These are phyloP conservation scores for Diaprepes abbreviatus DNA, from an alignment of 2,888 invertebrate genomes.

Conservation along the genomic window DNA sequence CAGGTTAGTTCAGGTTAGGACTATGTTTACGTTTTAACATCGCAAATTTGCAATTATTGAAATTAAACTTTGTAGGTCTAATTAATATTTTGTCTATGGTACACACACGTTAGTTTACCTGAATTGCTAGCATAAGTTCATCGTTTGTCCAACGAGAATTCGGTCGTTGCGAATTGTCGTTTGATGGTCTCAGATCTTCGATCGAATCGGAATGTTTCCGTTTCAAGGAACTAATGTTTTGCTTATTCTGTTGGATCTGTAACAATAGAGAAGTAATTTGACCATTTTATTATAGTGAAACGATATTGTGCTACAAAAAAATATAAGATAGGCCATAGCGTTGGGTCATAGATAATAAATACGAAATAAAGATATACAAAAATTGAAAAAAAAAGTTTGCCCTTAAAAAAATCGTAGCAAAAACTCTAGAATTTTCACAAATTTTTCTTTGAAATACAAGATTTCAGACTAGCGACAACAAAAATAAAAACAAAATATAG, in stretches of 20 bases:
- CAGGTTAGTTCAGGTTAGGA: too few species aligned
- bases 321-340: background rate
- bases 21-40: too few species aligned
- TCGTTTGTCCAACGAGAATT: constrained; percentile 92
- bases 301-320: background rate
- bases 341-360: background rate
- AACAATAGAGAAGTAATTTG: constrained; percentile 56
- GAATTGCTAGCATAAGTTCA: constrained; percentile 90
- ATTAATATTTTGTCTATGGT: too few species aligned
- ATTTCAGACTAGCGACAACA: background rate
- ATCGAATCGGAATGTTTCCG: constrained; percentile 75
- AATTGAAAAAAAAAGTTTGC: background rate
- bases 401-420: too few species aligned
- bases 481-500: background rate
- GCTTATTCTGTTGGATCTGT: constrained; percentile 96
- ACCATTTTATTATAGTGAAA: background rate
- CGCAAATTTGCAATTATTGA: too few species aligned
- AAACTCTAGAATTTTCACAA: too few species aligned
- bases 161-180: constrained; percentile 71
- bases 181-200: constrained; percentile 65
- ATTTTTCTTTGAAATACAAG: background rate
- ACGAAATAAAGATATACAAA: background rate
- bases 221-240: constrained; percentile 88
- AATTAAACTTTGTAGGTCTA: too few species aligned
- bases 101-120: too few species aligned